Base-by-base conservation (phyloP, 2,888 invertebrate genomes). In the Luperina testacea region DNA sequence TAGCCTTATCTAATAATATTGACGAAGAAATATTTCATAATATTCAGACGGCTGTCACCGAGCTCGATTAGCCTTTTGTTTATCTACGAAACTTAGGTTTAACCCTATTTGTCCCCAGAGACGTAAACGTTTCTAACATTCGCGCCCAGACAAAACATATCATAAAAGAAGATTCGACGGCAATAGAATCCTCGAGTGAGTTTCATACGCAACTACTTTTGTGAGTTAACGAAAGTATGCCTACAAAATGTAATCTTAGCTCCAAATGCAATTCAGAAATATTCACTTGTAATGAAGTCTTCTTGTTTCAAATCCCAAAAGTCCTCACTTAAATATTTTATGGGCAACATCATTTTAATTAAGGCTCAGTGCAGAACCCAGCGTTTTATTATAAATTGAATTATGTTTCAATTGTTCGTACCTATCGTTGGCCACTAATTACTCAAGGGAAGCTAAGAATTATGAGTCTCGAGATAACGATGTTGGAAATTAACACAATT, bases 1-100 rank as follows among this genome's bases (percentile, higher is more conserved):
- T 91, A 92, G 89, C 85, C 92, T 94, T 94, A 94, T 94, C 93
- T 93, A 82, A 91, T 93, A 84, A 91, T 91, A 93, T 93, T 93
- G 93, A 93, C 91, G 91, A 90, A 90, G 90, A 92, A 91, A 90
- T 92, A 90, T 92, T 91, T 92, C 89, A 90, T 91, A 91, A 91
- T 90, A 89, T 90, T 90, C 86, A 87, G 86, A 83, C 77, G 81
- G 88, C 84, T 88, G 88, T 88, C 89, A 89, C 81, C 87, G 76
- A 86, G 77, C 85, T 81, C 85, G 90, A 89, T 88, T 90, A 91
- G 88, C 90, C 89, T 88, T 89, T 90, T 90, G 87, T 92, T 92
- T 91, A 90, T 90, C 86, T 88, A 78, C 78, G 68, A 76, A 83
- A 79, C 72, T 85, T 78, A 78, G 75, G 81, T 88, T 89, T 88